Base-by-base conservation (phyloP, 2,113 vertebrate species). In the Leptocoma aspasia region DNA sequence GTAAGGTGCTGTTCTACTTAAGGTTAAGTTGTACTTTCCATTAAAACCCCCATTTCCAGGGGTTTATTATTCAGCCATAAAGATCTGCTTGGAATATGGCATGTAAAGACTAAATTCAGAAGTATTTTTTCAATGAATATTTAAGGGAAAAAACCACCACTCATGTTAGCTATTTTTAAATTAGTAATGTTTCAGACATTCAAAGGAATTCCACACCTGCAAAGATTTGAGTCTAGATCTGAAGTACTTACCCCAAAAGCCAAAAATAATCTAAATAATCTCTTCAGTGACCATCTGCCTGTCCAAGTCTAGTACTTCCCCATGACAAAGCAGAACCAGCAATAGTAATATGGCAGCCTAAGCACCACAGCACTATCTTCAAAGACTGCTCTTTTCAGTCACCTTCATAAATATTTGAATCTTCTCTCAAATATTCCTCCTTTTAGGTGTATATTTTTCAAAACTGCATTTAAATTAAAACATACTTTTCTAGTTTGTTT, bases 1-100 rank as follows among this genome's bases (percentile, higher is more conserved):
- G 86, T 96, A 94, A 97, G 93, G 94, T 97, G 95, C 64, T 87
- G 68, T 84, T 96, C 86, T 82, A 94, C 92, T 94, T 92, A 85
- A 95, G 86, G 64, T 96, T 96, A 97, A 96, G 95, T 90, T 98
- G 95, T 81, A 97, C 97, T 97, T 98, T 98, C 95, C 97, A 97
- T 97, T 97, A 97, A 98, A 97, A 97, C 37, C 57, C 21, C 57
- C 5, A 83, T 96, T 97, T 97, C 95, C 94, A 97, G 90, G 41
- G 95, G 53, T 97, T 98, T 97, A 97, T 98, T 97, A 97, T 92
- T 96, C 82, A 93, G 86, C 86, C 57, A 73, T 97, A 97, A 98
- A 97, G 96, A 96, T 86, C 69, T 94, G 94, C 95, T 98, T 82
- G 90, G 97, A 97, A 93, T 95, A 87, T 22, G 2, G 79, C 87